Evolutionary conservation across 1,140 invertebrate genomes (phyloP).

Genomic region (Pseudomyrmex dendroicus): DNA sequence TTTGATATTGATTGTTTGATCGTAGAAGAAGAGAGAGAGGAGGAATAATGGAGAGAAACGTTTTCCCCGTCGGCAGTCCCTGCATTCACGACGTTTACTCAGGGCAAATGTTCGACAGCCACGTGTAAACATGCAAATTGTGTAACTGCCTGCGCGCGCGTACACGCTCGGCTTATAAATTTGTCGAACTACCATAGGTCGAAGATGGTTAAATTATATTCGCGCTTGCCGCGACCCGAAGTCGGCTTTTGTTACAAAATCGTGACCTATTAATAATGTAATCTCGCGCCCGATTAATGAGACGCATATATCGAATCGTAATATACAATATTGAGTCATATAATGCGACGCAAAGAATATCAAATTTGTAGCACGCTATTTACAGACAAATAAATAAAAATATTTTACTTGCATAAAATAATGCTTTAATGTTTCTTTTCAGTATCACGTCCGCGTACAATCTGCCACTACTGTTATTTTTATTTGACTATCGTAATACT

Average conservation of each 20-base stretch:
- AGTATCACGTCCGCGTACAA: too few relatives aligned
- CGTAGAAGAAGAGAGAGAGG: neutral
- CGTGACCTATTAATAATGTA: conserved; percentile 40
- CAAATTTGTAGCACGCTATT: too few relatives aligned
- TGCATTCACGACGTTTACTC: conserved; percentile 58
- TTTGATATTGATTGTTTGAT: conserved; percentile 9
- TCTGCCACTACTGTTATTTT: too few relatives aligned
- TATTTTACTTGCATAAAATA: too few relatives aligned
- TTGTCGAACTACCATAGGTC: conserved; percentile 26
- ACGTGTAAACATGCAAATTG: conserved; percentile 57
- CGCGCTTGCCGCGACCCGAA: conserved; percentile 11
- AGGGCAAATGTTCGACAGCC: conserved; percentile 50
- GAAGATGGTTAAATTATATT: conserved; percentile 57
- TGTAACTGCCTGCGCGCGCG: conserved; percentile 19
- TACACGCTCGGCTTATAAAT: conserved; percentile 52
- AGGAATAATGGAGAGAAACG: conserved; percentile 1
- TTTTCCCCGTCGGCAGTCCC: neutral
- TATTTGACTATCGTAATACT: too few relatives aligned
- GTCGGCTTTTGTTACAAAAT: conserved; percentile 47
- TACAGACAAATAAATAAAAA: too few relatives aligned
- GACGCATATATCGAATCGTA: conserved; percentile 17
- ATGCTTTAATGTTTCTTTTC: too few relatives aligned
- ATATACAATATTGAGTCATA: conserved; percentile 17
- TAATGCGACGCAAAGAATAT: neutral
- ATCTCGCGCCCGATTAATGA: conserved; percentile 31